These are phyloP conservation scores for Bradypus variegatus DNA, from an alignment of 2,797 vertebrate genomes.

Conservation along the genomic window DNA sequence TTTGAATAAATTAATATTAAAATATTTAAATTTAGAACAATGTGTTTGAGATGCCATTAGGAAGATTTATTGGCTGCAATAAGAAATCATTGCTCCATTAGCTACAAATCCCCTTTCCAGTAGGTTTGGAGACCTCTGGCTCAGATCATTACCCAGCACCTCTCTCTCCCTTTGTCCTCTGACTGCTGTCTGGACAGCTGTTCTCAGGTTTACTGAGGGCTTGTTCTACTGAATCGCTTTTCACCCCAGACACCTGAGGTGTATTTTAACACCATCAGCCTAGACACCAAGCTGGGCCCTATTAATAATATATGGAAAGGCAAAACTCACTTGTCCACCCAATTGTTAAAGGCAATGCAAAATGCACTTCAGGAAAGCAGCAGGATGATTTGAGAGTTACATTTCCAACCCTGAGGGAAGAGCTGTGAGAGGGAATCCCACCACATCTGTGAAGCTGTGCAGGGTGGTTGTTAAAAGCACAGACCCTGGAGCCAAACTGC, in stretches of 20 bases:
- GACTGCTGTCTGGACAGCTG: constrained; percentile 38
- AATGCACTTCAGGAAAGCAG: background rate
- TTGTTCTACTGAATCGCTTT: background rate
- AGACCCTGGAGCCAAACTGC: background rate
- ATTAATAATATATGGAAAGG: background rate
- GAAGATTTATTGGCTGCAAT: constrained; percentile 62
- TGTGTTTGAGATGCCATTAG: constrained; percentile 57
- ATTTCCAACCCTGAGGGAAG: background rate
- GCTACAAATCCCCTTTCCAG: background rate
- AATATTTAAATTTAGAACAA: constrained; percentile 73
- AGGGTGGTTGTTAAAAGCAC: no score
- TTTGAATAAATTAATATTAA: no score
- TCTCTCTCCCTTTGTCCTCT: background rate
- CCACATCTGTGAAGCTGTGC: background rate
- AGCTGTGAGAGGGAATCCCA: background rate
- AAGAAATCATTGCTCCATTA: constrained; percentile 55
- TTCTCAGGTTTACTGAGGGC: background rate
- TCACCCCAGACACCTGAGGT: background rate
- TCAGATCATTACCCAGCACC: constrained; percentile 30
- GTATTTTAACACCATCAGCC: background rate
- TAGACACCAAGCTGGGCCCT: background rate
- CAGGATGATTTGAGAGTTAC: background rate
- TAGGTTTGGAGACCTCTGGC: constrained; percentile 29
- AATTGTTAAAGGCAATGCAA: background rate
- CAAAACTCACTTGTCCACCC: background rate